Evolutionary conservation across 2,888 invertebrate genomes (phyloP), one percentile per base, ranked within the genome.

Genomic region (Epirrhoe alternata): DNA sequence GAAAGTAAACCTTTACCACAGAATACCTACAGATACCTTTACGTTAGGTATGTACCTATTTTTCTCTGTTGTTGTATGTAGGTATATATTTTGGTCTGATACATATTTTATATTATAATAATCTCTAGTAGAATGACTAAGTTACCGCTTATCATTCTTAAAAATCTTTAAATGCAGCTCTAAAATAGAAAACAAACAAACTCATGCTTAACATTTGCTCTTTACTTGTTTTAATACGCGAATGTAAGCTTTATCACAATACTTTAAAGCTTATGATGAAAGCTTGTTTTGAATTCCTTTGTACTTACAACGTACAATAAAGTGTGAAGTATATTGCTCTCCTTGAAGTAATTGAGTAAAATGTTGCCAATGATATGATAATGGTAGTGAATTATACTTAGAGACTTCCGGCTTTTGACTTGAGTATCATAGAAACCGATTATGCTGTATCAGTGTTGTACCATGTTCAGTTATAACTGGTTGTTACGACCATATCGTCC

Each of bases 281-380:
- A 54, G 38, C 49, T 38, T 8, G 55, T 33, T 64, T 55, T n/a
- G 14, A 30, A 42, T 51, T 24, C 47, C 35, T 42, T 57, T 30
- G 68, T 38, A 24, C 64, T 24, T 50, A 35, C 8, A 38, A 38
- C 38, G 24, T 58, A 59, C 51, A 59, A 59, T 70, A 71, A 71
- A 69, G 49, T 63, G 63, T 60, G 58, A 61, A 58, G 57, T 67
- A 56, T 69, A 72, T 71, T 56, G 65, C 69, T 62, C 55, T 68
- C 69, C 68, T 72, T 66, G 68, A 45, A 64, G 57, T 68, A 67
- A 74, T 70, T 68, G 68, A 68, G 68, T 71, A 70, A 69, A 71
- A 72, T 70, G 65, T 72, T 72, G 70, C 69, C 64, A 71, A 69
- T 56, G 61, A 67, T 71, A 71, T 67, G 69, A 68, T 73, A 73